phyloP scores from a whole-genome alignment of 2,888 invertebrate species.

The Parasteatoda lunata region DNA sequence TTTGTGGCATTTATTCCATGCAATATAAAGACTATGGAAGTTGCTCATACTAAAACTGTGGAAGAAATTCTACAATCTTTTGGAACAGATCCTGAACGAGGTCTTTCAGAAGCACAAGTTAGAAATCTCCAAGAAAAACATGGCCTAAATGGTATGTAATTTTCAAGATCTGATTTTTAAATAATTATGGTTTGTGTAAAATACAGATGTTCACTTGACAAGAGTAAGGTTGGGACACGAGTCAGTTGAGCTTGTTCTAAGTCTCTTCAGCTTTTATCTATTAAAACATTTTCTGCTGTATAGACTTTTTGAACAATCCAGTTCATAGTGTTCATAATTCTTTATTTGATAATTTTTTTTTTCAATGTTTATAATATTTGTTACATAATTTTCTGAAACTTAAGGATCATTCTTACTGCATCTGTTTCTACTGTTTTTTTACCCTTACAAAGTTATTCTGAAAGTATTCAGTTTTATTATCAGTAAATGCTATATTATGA shows the following conservation, averaged over 20 bases:
- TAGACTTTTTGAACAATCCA: not conserved
- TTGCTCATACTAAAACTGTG: slow-evolving; percentile 91
- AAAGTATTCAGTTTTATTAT: no score
- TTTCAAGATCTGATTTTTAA: no score
- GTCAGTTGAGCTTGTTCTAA: not conserved
- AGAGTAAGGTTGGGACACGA: slow-evolving; percentile 72
- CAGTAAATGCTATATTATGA: no score
- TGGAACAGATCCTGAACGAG: slow-evolving; percentile 89
- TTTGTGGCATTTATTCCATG: slow-evolving; percentile 24
- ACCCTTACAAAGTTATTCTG: no score
- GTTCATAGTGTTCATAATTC: no score
- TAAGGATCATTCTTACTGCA: no score
- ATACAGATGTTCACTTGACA: no score
- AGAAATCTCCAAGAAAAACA: slow-evolving; percentile 97
- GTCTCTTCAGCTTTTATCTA: not conserved
- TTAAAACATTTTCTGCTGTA: not conserved
- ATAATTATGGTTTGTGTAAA: no score
- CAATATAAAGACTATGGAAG: slow-evolving; percentile 82
- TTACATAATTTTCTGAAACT: no score
- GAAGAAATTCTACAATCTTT: slow-evolving; percentile 93
- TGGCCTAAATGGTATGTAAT: slow-evolving; percentile 93
- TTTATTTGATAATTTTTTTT: no score
- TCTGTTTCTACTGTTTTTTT: no score
- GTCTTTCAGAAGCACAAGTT: slow-evolving; percentile 92
- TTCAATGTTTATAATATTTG: no score